A percentile compares a stretch with the other conserved stretches of the same genome.
These are phyloP conservation scores for Erpornis zantholeuca DNA, from an alignment of 2,113 vertebrate species.

Conservation along the genomic window DNA sequence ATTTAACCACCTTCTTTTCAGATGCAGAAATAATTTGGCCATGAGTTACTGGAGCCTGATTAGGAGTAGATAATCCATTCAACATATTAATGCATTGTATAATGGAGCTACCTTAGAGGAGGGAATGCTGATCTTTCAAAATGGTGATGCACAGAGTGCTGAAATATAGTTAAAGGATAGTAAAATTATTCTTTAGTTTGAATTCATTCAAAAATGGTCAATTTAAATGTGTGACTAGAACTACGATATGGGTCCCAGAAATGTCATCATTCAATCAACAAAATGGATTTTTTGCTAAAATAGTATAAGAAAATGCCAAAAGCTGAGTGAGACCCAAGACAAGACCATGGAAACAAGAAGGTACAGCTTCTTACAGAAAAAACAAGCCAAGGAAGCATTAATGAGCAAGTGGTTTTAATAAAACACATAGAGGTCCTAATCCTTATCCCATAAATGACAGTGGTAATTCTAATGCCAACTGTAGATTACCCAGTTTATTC, in stretches of 20 bases:
- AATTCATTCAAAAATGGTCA: not conserved
- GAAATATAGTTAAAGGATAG: not conserved
- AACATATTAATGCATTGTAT: not conserved
- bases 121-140: not conserved
- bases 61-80: not conserved
- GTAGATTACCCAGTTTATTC: not conserved
- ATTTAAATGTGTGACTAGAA: not conserved
- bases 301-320: not conserved
- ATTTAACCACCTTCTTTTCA: not conserved
- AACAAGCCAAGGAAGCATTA: not conserved
- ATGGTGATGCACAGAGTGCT: not conserved
- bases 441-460: not conserved
- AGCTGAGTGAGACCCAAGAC: not conserved
- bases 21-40: not conserved
- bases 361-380: not conserved
- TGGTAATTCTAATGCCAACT: not conserved
- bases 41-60: not conserved
- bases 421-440: not conserved
- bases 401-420: not conserved
- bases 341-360: not conserved
- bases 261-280: not conserved
- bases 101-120: not conserved
- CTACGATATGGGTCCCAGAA: not conserved
- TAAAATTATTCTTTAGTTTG: not conserved
- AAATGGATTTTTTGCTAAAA: not conserved